Conservation (phyloP, 2,797 vertebrate genomes). For the Discoglossus pictus region DNA sequence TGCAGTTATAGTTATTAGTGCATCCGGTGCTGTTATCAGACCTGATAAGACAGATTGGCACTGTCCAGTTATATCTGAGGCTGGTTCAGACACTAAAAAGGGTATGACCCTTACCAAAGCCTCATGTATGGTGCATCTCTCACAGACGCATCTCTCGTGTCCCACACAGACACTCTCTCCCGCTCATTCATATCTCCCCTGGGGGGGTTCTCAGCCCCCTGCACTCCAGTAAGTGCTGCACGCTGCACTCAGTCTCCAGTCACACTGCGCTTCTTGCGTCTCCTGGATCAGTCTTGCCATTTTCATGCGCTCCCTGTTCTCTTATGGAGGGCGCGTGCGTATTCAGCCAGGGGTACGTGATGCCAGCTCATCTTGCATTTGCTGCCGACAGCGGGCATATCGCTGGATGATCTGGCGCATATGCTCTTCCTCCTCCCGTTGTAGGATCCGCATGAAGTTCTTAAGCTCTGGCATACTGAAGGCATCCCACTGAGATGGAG, state of each 20-base stretch:
- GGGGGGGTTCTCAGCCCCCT: background rate
- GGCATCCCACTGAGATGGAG: constrained; percentile 82
- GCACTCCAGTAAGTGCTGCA: background rate
- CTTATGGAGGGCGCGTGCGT: accelerated
- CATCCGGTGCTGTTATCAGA: background rate
- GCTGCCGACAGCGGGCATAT: constrained; percentile 80
- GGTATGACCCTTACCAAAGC: too few species aligned
- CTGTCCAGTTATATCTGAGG: too few species aligned
- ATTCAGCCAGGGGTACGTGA: constrained; percentile 80
- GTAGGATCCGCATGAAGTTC: constrained; percentile 89
- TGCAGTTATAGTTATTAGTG: background rate
- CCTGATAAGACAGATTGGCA: background rate
- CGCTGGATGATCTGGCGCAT: constrained; percentile 84
- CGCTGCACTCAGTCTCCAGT: constrained; percentile 20
- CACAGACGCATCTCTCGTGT: constrained; percentile 23
- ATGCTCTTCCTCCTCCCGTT: constrained; percentile 90
- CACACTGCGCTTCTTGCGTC: constrained; percentile 33
- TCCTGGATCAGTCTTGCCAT: constrained; percentile 41
- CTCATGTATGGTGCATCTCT: background rate
- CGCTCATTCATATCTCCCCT: constrained; percentile 42
- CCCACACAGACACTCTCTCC: constrained; percentile 32
- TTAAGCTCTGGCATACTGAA: constrained; percentile 90
- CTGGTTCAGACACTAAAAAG: too few species aligned
- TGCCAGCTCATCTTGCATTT: constrained; percentile 81
- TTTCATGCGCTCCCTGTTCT: constrained; percentile 30